These are phyloP conservation scores for Ceratosolen fusciceps DNA, from an alignment of 1,140 invertebrate genomes.

Conservation along the genomic window DNA sequence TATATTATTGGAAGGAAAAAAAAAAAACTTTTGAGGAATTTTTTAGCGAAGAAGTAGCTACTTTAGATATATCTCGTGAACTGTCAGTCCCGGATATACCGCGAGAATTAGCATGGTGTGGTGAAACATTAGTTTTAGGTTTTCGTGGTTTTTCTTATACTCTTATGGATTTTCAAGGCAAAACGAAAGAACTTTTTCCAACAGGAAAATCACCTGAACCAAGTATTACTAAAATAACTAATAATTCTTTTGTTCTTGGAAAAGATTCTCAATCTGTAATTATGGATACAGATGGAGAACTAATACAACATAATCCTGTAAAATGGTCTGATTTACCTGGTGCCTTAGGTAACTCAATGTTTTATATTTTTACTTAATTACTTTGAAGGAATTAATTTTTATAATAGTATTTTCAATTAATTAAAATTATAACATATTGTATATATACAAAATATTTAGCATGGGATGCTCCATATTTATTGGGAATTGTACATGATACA, in stretches of 20 bases:
- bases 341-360: constrained; percentile 75
- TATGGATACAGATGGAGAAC: constrained; percentile 81
- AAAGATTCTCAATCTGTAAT: constrained; percentile 89
- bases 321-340: constrained; percentile 88
- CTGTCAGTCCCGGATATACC: constrained; percentile 88
- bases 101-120: constrained; percentile 85
- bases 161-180: constrained; percentile 71
- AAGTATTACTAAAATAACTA: constrained; percentile 81
- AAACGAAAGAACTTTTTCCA: constrained; percentile 86
- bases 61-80: constrained; percentile 63
- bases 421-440: not conserved
- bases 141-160: constrained; percentile 69
- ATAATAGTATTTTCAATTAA: constrained; percentile 4
- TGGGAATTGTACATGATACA: constrained; percentile 85
- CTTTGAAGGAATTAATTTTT: not conserved
- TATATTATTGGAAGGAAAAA: constrained; percentile 88
- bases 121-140: constrained; percentile 65
- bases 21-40: constrained; percentile 85
- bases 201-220: constrained; percentile 90
- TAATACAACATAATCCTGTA: constrained; percentile 79
- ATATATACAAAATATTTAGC: constrained; percentile 73
- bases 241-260: constrained; percentile 82
- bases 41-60: constrained; percentile 78
- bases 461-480: constrained; percentile 91
- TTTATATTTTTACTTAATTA: constrained; percentile 10